Conservation (phyloP, 2,113 vertebrate genomes). For the Tyto alba region DNA sequence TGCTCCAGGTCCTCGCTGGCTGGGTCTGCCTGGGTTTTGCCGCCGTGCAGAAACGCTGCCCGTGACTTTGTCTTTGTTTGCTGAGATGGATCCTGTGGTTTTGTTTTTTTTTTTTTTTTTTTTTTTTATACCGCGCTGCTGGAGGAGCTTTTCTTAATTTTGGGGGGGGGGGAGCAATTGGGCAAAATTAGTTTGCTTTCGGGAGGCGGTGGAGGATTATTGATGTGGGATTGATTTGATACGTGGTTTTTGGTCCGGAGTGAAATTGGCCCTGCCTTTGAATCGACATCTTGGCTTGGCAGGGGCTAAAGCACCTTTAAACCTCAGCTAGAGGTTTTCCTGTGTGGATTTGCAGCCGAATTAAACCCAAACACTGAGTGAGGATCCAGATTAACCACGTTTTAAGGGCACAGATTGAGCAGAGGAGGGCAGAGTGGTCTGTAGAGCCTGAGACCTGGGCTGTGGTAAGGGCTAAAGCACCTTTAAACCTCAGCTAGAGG, state of each 20-base stretch:
- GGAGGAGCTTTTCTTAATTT: background rate
- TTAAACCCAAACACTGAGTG: background rate
- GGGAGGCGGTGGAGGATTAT: background rate
- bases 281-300: background rate
- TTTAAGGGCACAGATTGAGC: background rate
- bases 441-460: background rate
- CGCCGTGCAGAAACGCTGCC: background rate
- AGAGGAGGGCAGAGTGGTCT: background rate
- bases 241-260: fast-evolving
- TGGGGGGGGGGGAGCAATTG: fast-evolving
- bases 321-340: too few relatives aligned
- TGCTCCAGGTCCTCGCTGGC: background rate
- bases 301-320: background rate
- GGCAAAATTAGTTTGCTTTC: background rate
- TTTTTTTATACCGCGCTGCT: background rate
- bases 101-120: too few relatives aligned
- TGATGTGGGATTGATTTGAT: background rate
- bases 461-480: background rate
- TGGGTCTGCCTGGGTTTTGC: background rate
- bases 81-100: background rate
- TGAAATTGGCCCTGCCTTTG: background rate
- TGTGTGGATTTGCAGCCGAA: background rate
- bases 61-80: background rate
- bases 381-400: background rate
- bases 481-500: background rate